Percentiles rank a stretch among this genome's conserved stretches.
phyloP scores from a whole-genome alignment of 1,140 invertebrate species.

The Drosophila nigromelanica region DNA sequence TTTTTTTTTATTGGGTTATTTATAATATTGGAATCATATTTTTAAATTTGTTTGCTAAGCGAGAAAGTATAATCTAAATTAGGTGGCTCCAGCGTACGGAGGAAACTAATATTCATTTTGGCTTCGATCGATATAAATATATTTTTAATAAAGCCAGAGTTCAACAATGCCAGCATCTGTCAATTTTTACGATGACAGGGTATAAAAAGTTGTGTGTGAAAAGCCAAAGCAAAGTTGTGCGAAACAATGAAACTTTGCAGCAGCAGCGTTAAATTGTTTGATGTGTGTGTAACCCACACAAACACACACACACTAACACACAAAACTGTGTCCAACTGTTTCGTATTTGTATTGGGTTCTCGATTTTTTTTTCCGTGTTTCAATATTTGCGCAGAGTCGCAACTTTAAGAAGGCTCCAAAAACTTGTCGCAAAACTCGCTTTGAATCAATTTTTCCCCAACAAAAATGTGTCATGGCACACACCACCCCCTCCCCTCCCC shows the following conservation, averaged over 20 bases:
- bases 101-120: no score
- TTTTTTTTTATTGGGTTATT: no score
- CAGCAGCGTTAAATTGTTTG: constrained; percentile 54
- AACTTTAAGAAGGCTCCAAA: constrained; percentile 60
- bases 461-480: constrained; percentile 21
- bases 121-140: neutral
- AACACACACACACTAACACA: constrained; percentile 1
- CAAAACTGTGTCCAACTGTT: constrained; percentile 26
- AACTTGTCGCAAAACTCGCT: constrained; percentile 12
- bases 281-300: constrained; percentile 30
- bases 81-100: no score
- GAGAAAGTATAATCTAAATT: neutral
- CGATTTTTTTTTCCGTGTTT: neutral
- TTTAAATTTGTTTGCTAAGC: neutral
- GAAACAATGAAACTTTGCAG: constrained; percentile 78
- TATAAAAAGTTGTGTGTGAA: constrained; percentile 25
- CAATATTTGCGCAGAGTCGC: constrained; percentile 63
- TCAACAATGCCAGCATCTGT: neutral
- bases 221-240: constrained; percentile 63
- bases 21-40: no score
- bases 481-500: neutral
- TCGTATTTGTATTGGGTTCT: constrained; percentile 56
- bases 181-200: neutral
- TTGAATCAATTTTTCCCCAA: constrained; percentile 21
- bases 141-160: no score